These are phyloP conservation scores for Pitta sordida DNA, from an alignment of 2,113 vertebrate genomes.

Conservation along the genomic window DNA sequence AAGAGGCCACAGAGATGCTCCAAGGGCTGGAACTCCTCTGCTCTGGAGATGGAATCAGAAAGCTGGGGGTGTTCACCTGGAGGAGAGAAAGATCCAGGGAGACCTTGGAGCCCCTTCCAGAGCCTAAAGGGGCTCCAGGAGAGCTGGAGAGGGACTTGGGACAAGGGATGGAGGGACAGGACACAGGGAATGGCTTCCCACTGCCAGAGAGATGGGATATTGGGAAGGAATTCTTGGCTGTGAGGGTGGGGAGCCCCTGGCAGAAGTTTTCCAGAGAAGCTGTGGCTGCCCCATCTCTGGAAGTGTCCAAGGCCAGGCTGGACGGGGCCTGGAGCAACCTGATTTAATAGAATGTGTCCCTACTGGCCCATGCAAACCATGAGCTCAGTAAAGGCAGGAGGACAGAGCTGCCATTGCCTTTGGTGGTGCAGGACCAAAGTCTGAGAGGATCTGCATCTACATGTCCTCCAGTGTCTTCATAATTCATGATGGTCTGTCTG, in stretches of 20 bases:
- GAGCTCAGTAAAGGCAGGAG: neutral
- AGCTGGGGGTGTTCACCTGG: neutral
- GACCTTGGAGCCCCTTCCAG: neutral
- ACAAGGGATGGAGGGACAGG: neutral
- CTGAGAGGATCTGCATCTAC: neutral
- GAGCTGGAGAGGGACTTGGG: neutral
- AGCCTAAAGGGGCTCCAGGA: neutral
- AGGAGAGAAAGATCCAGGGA: neutral
- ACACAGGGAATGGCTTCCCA: neutral
- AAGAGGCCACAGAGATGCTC: neutral
- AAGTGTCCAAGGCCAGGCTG: rapidly evolving
- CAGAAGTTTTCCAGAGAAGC: neutral
- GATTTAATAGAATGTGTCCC: rapidly evolving
- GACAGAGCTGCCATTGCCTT: neutral
- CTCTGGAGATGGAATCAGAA: neutral
- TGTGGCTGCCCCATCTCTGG: neutral
- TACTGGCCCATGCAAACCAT: neutral
- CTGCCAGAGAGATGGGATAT: rapidly evolving
- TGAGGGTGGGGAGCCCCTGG: neutral
- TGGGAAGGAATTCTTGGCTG: neutral
- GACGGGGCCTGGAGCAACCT: rapidly evolving
- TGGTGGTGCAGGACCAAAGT: neutral
- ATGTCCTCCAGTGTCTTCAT: neutral
- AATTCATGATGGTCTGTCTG: neutral
- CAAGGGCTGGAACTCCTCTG: neutral